Base-by-base conservation (phyloP, 2,113 vertebrate species). In the Crotophaga sulcirostris region DNA sequence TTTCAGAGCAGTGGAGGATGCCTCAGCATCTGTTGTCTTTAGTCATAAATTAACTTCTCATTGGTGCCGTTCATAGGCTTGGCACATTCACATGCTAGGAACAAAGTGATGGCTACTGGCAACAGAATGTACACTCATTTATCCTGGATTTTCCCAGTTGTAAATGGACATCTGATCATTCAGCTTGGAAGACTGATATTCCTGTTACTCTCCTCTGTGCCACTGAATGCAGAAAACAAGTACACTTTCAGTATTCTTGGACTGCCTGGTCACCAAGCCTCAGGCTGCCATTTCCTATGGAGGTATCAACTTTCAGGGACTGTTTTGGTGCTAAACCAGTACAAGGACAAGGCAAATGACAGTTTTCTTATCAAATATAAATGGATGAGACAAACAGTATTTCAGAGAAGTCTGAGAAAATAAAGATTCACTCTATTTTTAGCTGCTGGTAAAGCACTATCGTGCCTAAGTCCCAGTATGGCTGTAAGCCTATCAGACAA, bases 141-240 rank as follows among this genome's bases (percentile, higher is more conserved):
- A 67, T 70, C 34, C 42, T 84, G 68, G n/a, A 83, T 95, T 92
- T 93, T 80, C 58, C 67, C 51, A 74, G 88, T 63, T 93, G 42
- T 88, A 74, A 88, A 70, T 6, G 23, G 45, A 21, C 75, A 90
- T 77, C 79, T 94, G 68, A 17, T 88, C 63, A 58, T 44, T 63
- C 63, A 90, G 23, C 20, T 38, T 74, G 59, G 42, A 28, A 90
- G 47, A 26, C 36, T 9, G 16, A 16, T 54, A 45, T 9, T 28
- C 23, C 15, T 69, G 13, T 45, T 80, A 55, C 33, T 45, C 28
- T 79, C 14, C 49, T 80, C 18, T 33, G 2, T 56, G 51, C 19
- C 36, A 20, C 62, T n/a, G 60, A 40, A 45, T 51, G n/a, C 40
- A 83, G 62, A 13, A 73, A 88, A 63, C 2, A 2, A 34, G 31